Evolutionary conservation across 2,113 vertebrate genomes (phyloP), one percentile per base, ranked within the genome.

Genomic region (Phalacrocorax aristotelis): DNA sequence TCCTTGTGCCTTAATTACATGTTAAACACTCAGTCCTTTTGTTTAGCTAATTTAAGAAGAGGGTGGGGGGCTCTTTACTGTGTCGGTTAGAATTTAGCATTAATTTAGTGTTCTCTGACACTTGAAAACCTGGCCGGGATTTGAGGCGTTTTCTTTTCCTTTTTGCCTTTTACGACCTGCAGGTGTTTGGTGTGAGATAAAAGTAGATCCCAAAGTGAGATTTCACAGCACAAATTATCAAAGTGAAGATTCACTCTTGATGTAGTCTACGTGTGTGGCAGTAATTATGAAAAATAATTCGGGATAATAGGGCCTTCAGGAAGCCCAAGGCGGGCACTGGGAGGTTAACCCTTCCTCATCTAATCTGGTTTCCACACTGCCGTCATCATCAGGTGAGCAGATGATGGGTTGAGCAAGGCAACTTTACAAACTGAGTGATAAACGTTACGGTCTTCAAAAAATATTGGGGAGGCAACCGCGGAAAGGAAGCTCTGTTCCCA

Each of bases 181-280:
- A 98, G 98, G 98, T 98, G 97, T 98, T 98, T 97, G 97, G 96
- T 97, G 90, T 93, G 94, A 98, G 98, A 98, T 98, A 97, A 98
- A 98, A 98, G 98, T 96, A 97, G 96, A 96, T 98, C 97, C 96
- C 96, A 95, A 89, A 95, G 97, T 97, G 93, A 98, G 97, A 97
- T 98, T 98, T 98, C 94, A 89, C 97, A 96, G 96, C 97, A 95
- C 95, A 90, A 97, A 97, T 97, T 98, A 98, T 98, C 98, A 98
- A 98, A 98, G 98, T 95, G 91, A 97, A 98, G 94, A 82, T 97
- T 98, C 95, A 62, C 97, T 97, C 98, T 98, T 98, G 98, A 98
- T 98, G 98, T 98, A 96, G 94, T 98, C 98, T 61, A 95, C 90
- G 98, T 98, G 98, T 98, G 98, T 98, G 98, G 98, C 96, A 96